Evolutionary conservation across 2,888 invertebrate genomes (phyloP).

Genomic region (Lumbricus terrestris): DNA sequence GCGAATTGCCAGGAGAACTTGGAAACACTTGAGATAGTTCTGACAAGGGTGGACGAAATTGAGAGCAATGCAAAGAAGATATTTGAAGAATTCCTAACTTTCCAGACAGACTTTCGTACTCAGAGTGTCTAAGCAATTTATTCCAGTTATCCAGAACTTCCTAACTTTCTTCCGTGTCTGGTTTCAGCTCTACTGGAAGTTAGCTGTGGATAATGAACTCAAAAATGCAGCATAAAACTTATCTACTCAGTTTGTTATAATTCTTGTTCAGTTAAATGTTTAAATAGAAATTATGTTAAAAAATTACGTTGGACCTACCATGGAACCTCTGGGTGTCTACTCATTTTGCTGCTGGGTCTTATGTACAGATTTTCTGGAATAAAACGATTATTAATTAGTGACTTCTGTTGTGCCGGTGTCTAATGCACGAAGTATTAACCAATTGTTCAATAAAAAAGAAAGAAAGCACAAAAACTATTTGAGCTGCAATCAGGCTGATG

Average conservation of each 20-base stretch:
- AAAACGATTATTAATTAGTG: no score
- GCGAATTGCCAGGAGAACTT: not conserved
- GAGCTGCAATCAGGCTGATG: no score
- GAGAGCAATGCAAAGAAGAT: not conserved
- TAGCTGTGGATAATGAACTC: not conserved
- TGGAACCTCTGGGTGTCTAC: not conserved
- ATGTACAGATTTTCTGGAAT: not conserved
- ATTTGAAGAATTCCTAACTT: not conserved
- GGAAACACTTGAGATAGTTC: not conserved
- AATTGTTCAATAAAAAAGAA: no score
- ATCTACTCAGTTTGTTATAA: not conserved
- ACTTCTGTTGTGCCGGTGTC: no score
- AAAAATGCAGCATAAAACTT: not conserved
- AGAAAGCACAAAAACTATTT: no score
- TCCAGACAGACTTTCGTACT: not conserved
- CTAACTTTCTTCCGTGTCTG: not conserved
- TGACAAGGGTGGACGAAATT: not conserved
- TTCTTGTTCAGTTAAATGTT: not conserved
- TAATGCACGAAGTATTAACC: no score
- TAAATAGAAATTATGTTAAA: not conserved
- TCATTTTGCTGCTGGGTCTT: not conserved
- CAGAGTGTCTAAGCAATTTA: not conserved
- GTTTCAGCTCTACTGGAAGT: not conserved
- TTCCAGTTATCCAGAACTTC: not conserved
- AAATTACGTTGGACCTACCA: not conserved